Evolutionary conservation across 2,888 invertebrate species (phyloP), one percentile per base, ranked within the genome.

Genomic region (Nomada fucata): DNA sequence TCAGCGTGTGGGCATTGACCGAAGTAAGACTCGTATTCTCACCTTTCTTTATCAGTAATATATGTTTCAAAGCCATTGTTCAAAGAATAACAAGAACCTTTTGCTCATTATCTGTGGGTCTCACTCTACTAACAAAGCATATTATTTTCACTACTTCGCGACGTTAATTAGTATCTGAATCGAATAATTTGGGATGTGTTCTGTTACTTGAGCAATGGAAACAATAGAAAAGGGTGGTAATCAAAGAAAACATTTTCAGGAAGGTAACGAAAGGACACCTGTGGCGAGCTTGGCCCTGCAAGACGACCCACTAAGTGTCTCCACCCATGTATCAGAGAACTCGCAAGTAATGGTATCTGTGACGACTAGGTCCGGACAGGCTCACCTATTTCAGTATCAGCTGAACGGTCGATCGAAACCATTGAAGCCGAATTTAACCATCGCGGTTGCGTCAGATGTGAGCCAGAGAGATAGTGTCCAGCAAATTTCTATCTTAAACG

Each of bases 301-400:
- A 90, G 97, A 97, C 88, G 95, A 96, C 26, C 96, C 96, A 0
- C 89, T 94, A 67, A 94, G 94, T 74, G 86, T 96, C 29, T 95
- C 96, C 0, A 93, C 95, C 1, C 91, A 95, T 81, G 91, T 94
- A 26, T 93, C 93, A 4, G 94, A 94, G 13, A 95, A 95, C 5
- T 95, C 95, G 0, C 89, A 93, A 13, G 93, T 95, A 85, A 92
- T 94, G 92, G 88, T 95, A 9, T 93, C 94, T 0, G 95, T 96
- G 0, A 95, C 96, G 0, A 97, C 97, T 0, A 95, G 96, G 87
- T 97, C 96, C 90, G 98, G 98, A 0, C 96, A 96, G 9, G 95
- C 97, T 55, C 97, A 98, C 93, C 94, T 97, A 74, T 98, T 97
- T 92, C 95, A 96, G 69, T 96, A 97, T 89, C 95, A 96, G 85